phyloP scores from a whole-genome alignment of 1,140 invertebrate genomes.

The Leptinotarsa lineolata region DNA sequence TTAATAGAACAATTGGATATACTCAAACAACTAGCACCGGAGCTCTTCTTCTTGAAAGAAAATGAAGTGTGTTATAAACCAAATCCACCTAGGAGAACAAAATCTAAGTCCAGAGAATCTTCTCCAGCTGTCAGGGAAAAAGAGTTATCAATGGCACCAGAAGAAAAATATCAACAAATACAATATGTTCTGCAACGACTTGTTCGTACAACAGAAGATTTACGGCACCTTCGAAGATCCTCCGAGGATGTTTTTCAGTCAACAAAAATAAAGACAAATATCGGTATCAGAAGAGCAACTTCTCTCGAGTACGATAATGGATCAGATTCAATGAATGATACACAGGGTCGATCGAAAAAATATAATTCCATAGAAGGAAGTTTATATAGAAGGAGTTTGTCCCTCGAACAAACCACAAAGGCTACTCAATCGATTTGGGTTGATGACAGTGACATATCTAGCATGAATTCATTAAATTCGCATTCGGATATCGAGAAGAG shows the following conservation, averaged over 20 bases:
- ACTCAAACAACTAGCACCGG: constrained; percentile 72
- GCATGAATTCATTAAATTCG: constrained; percentile 75
- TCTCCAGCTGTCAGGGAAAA: constrained; percentile 62
- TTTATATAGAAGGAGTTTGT: constrained; percentile 74
- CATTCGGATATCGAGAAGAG: constrained; percentile 59
- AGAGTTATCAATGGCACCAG: constrained; percentile 42
- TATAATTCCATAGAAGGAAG: constrained; percentile 53
- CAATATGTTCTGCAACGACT: constrained; percentile 56
- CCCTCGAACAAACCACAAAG: constrained; percentile 72
- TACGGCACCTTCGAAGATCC: constrained; percentile 57
- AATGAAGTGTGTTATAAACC: constrained; percentile 57
- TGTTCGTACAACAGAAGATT: constrained; percentile 61
- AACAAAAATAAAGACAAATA: constrained; percentile 52
- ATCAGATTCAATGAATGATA: constrained; percentile 33
- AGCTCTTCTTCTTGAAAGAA: constrained; percentile 57
- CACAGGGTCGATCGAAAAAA: constrained; percentile 57
- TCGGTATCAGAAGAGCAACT: constrained; percentile 56
- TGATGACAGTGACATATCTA: constrained; percentile 77
- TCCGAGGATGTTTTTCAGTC: constrained; percentile 60
- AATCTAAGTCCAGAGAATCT: constrained; percentile 65
- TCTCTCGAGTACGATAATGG: constrained; percentile 56
- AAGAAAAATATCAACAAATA: constrained; percentile 51
- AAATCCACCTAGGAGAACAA: constrained; percentile 63
- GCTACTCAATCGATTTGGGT: constrained; percentile 66
- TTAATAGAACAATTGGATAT: constrained; percentile 80